Base-by-base conservation (phyloP, 2,113 vertebrate species). In the Emydura subglobosa region DNA sequence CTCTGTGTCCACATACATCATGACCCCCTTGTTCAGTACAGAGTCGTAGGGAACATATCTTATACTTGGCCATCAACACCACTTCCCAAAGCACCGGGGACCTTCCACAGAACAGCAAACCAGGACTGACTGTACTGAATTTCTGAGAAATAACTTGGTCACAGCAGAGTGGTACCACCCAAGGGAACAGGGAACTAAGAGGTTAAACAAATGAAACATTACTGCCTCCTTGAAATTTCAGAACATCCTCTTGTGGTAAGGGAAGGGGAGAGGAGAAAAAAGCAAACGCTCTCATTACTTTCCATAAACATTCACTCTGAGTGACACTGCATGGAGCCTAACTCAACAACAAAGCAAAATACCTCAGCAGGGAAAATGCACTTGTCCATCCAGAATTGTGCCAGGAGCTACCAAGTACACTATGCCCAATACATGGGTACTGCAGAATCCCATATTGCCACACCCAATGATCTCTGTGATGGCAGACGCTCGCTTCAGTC, bases 131-230 rank as follows among this genome's bases (percentile, higher is more conserved):
- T 10, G 0, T 0, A n/a, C 29, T n/a, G 21, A 10, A 29, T n/a
- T 21, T 47, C 3, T 17, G 83, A 55, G 50, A 9, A 21, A 0
- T 5, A 1, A 50, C 24, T 14, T 21, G 10, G 44, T 55, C 0
- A 0, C 29, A 84, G 53, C 29, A 81, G 39, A 84, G 42, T 50
- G 0, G 0, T 16, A 54, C 5, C 44, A 53, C 74, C 50, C 61
- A 72, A 61, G 42, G 80, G 42, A 82, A 49, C 3, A 2, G 49
- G 12, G 5, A 51, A 81, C 49, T 34, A 53, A 76, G 3, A 76
- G 22, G 2, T 93, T 84, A 87, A 16, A 87, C 80, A 82, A 84
- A 89, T 6, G 29, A 93, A 82, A 68, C 0, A 0, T 34, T 53
- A 16, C 54, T 78, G 54, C 54, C 59, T 78, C 42, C 39, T 25